phyloP scores from a whole-genome alignment of 1,140 invertebrate genomes.

The Drosophila auraria region DNA sequence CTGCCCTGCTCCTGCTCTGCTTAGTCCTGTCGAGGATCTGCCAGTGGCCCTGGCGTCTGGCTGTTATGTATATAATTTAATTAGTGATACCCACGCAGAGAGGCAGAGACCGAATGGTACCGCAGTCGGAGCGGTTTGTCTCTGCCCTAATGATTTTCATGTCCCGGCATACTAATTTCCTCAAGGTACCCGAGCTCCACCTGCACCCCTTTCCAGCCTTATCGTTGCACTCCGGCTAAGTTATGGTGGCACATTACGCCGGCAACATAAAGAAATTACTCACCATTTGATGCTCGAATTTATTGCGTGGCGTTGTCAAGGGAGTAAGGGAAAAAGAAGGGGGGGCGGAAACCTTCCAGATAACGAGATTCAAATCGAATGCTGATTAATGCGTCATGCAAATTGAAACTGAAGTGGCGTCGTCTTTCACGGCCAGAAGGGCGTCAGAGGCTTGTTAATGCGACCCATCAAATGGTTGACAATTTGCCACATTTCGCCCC shows the following conservation, averaged over 20 bases:
- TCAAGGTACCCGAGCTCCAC: constrained; percentile 40
- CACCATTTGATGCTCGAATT: constrained; percentile 77
- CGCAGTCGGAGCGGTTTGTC: constrained; percentile 31
- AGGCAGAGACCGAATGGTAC: constrained; percentile 9
- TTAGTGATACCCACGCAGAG: constrained; percentile 68
- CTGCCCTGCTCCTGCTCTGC: neutral
- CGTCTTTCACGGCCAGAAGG: constrained; percentile 15
- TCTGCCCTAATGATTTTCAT: constrained; percentile 73
- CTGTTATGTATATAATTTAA: constrained; percentile 73
- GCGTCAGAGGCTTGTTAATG: constrained; percentile 37
- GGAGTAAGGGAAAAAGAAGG: neutral
- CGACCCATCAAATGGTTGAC: constrained; percentile 44
- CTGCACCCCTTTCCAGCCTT: constrained; percentile 6
- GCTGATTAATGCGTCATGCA: constrained; percentile 74
- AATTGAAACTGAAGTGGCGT: constrained; percentile 70
- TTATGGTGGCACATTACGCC: constrained; percentile 70
- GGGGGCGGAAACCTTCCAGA: constrained; percentile 19
- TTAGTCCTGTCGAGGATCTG: constrained; percentile 30
- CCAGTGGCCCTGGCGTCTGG: constrained; percentile 9
- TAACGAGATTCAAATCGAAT: constrained; percentile 79
- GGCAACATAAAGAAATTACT: constrained; percentile 65
- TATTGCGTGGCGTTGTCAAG: constrained; percentile 56
- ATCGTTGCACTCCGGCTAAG: constrained; percentile 43
- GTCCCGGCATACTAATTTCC: constrained; percentile 74
- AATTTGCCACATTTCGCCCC: constrained; percentile 43